phyloP scores from a whole-genome alignment of 2,888 invertebrate genomes.

The Tiliacea citrago region DNA sequence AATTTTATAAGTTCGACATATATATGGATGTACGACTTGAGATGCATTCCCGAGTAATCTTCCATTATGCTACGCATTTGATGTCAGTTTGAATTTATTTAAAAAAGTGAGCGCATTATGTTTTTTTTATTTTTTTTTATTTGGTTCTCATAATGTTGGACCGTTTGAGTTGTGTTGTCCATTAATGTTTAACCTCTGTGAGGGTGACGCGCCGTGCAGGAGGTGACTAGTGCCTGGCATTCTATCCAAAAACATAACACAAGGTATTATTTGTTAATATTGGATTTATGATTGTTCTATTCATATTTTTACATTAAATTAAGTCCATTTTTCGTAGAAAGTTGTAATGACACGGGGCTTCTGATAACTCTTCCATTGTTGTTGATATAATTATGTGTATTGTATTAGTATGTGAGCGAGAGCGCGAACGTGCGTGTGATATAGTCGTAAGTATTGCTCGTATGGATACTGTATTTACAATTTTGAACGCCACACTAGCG shows the following conservation, averaged over 20 bases:
- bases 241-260: conserved; percentile 64
- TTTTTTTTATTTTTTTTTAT: conserved; percentile 26
- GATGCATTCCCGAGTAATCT: conserved; percentile 87
- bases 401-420: conserved; percentile 72
- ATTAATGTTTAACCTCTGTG: conserved; percentile 75
- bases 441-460: conserved; percentile 63
- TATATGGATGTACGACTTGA: conserved; percentile 76
- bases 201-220: conserved; percentile 65
- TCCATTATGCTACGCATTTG: conserved; percentile 83
- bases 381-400: conserved; percentile 74
- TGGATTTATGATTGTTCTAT: conserved; percentile 58
- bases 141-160: conserved; percentile 53
- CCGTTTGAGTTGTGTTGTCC: conserved; percentile 71
- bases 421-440: conserved; percentile 77
- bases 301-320: conserved; percentile 59
- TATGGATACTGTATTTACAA: conserved; percentile 74
- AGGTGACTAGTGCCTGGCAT: conserved; percentile 43
- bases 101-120: conserved; percentile 30
- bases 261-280: conserved; percentile 66
- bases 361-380: conserved; percentile 88
- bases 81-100: conserved; percentile 67
- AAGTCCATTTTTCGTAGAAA: conserved; percentile 70
- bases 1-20: conserved; percentile 84
- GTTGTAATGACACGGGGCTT: conserved; percentile 81
- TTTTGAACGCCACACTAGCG: conserved; percentile 62